These are phyloP conservation scores for Philaenus spumarius DNA, from an alignment of 1,140 invertebrate genomes.

Conservation along the genomic window DNA sequence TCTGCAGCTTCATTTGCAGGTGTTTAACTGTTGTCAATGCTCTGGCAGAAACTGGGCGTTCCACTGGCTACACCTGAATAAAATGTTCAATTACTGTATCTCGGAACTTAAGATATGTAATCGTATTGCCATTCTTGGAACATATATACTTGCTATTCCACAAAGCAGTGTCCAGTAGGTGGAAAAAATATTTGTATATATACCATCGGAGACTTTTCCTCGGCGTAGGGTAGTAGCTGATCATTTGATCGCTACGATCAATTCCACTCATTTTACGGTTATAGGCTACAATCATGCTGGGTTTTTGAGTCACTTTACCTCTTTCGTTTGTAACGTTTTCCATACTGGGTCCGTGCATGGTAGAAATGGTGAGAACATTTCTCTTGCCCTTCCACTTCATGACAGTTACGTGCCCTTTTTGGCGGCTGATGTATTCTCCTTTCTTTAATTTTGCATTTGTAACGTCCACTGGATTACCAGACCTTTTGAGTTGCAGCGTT, in stretches of 20 bases:
- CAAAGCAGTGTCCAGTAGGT: too few species aligned
- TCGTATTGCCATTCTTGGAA: too few species aligned
- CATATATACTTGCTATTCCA: too few species aligned
- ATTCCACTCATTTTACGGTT: constrained; percentile 13
- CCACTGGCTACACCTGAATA: too few species aligned
- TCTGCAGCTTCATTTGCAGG: too few species aligned
- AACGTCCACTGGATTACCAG: constrained; percentile 25
- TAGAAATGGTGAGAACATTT: constrained; percentile 27
- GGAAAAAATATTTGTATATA: too few species aligned
- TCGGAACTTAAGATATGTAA: too few species aligned
- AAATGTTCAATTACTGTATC: too few species aligned
- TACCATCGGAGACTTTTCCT: neutral
- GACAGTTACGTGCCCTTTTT: constrained; percentile 26
- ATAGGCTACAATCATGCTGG: constrained; percentile 10
- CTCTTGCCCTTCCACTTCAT: constrained; percentile 31
- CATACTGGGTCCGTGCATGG: constrained; percentile 27
- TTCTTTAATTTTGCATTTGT: constrained; percentile 22
- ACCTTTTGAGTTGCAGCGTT: constrained; percentile 26
- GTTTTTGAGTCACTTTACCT: constrained; percentile 12
- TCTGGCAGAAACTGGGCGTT: too few species aligned
- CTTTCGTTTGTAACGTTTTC: constrained; percentile 23
- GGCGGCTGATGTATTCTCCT: constrained; percentile 24
- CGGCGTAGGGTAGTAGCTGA: constrained; percentile 11
- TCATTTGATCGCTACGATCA: too few species aligned
- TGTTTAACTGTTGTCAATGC: too few species aligned